A percentile compares a stretch with the other conserved stretches of the same genome.
Conservation (phyloP, 2,888 invertebrate species). For the Lymantria dispar region DNA sequence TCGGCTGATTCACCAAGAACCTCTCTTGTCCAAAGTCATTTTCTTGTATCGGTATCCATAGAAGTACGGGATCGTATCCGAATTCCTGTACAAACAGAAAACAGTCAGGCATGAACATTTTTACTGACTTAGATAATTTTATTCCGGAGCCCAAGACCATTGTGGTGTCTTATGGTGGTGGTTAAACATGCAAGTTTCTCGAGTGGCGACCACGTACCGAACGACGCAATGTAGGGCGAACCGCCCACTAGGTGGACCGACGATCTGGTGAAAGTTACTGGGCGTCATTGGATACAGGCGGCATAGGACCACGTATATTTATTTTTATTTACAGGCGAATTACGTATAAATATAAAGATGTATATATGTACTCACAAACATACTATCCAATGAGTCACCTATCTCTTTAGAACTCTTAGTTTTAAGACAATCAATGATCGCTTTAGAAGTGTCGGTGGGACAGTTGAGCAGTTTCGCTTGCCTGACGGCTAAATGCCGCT, state of each 20-base stretch:
- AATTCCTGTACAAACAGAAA: slow-evolving; percentile 67
- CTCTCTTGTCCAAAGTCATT: slow-evolving; percentile 85
- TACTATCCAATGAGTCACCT: slow-evolving; percentile 64
- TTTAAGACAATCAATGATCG: slow-evolving; percentile 84
- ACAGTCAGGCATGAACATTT: background rate
- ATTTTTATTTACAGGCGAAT: too few species aligned
- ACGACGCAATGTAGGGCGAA: too few species aligned
- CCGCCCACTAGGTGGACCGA: too few species aligned
- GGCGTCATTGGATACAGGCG: too few species aligned
- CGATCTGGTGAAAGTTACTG: too few species aligned
- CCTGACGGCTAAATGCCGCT: slow-evolving; percentile 82
- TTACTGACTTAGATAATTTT: background rate
- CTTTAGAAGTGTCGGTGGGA: slow-evolving; percentile 74
- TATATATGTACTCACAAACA: slow-evolving; percentile 64
- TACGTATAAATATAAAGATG: background rate
- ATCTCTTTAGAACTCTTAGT: slow-evolving; percentile 72
- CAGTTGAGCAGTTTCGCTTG: slow-evolving; percentile 85
- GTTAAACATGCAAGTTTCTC: too few species aligned
- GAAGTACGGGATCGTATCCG: slow-evolving; percentile 73
- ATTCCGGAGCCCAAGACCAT: too few species aligned
- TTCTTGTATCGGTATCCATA: slow-evolving; percentile 86
- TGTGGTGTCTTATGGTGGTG: too few species aligned
- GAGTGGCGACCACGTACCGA: too few species aligned
- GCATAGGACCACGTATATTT: too few species aligned
- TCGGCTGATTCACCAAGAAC: slow-evolving; percentile 84